These are phyloP conservation scores for Melolontha melolontha DNA, from an alignment of 2,888 invertebrate species.

Conservation along the genomic window DNA sequence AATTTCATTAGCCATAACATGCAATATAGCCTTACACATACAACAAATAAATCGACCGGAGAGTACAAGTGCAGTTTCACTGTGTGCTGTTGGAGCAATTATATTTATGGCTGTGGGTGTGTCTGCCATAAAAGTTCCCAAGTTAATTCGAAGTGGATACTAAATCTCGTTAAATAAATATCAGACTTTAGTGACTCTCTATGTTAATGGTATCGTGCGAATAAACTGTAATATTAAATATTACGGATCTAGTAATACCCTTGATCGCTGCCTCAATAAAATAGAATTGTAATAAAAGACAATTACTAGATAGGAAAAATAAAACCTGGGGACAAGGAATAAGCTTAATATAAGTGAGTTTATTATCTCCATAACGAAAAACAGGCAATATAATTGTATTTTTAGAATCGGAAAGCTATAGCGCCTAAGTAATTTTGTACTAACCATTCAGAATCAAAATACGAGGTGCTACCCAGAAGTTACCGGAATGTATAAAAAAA, in stretches of 20 bases:
- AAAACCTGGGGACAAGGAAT: too few species aligned
- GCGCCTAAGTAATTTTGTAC: too few species aligned
- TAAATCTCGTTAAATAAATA: conserved; percentile 34
- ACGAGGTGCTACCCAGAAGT: too few species aligned
- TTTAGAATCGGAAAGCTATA: too few species aligned
- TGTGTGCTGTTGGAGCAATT: conserved; percentile 18
- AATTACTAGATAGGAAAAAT: not conserved
- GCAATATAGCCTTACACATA: conserved; percentile 35
- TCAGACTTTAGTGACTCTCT: conserved; percentile 20
- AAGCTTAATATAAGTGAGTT: too few species aligned
- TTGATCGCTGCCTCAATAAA: not conserved
- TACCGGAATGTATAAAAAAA: too few species aligned
- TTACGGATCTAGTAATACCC: too few species aligned
- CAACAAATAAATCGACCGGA: conserved; percentile 29
- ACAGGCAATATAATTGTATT: too few species aligned
- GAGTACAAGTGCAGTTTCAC: conserved; percentile 3
- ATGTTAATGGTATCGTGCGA: conserved; percentile 16
- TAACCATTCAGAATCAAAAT: too few species aligned
- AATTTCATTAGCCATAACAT: conserved; percentile 23
- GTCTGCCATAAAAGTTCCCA: conserved; percentile 32
- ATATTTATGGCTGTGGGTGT: conserved; percentile 36
- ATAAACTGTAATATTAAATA: conserved; percentile 14
- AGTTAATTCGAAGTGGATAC: conserved; percentile 36
- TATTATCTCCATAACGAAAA: too few species aligned
- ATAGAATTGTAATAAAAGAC: conserved; percentile 7